A percentile compares a stretch with the other conserved stretches of the same genome.
These are phyloP conservation scores for Eumerus sabulonum DNA, from an alignment of 2,888 invertebrate species.

Conservation along the genomic window DNA sequence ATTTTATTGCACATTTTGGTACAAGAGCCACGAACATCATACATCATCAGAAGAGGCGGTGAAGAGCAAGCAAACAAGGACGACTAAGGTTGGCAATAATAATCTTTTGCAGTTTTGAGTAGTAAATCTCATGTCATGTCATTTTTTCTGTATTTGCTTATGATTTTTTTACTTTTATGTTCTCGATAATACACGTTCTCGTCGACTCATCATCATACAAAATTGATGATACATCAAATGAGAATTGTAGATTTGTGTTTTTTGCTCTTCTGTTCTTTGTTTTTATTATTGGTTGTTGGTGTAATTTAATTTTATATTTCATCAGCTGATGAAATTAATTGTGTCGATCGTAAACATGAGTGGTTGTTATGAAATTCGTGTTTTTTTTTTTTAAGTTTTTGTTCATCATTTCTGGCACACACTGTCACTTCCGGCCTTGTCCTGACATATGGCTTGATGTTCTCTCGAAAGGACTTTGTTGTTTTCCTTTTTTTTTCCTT, in stretches of 20 bases:
- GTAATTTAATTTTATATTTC: constrained; percentile 34
- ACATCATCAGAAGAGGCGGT: background rate
- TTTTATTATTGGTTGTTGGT: constrained; percentile 11
- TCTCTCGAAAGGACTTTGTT: too few species aligned
- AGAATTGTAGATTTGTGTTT: constrained; percentile 8
- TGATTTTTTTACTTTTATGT: constrained; percentile 7
- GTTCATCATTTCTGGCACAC: background rate
- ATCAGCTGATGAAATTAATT: constrained; percentile 52
- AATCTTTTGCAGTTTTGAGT: constrained; percentile 13
- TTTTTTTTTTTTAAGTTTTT: too few species aligned
- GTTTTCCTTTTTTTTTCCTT: too few species aligned
- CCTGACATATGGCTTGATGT: too few species aligned
- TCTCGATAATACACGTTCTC: background rate
- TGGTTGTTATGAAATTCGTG: background rate
- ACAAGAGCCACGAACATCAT: constrained; percentile 9
- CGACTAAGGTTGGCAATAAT: constrained; percentile 64
- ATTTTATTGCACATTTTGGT: constrained; percentile 27
- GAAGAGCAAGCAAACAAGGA: constrained; percentile 37
- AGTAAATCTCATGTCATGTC: constrained; percentile 43
- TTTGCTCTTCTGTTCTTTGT: background rate
- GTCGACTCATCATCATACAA: too few species aligned
- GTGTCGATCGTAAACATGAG: constrained; percentile 25
- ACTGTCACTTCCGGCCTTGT: background rate
- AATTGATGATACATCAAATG: background rate
- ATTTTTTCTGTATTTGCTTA: constrained; percentile 14